phyloP scores from a whole-genome alignment of 1,140 invertebrate species.

The Magallana ariakensis region DNA sequence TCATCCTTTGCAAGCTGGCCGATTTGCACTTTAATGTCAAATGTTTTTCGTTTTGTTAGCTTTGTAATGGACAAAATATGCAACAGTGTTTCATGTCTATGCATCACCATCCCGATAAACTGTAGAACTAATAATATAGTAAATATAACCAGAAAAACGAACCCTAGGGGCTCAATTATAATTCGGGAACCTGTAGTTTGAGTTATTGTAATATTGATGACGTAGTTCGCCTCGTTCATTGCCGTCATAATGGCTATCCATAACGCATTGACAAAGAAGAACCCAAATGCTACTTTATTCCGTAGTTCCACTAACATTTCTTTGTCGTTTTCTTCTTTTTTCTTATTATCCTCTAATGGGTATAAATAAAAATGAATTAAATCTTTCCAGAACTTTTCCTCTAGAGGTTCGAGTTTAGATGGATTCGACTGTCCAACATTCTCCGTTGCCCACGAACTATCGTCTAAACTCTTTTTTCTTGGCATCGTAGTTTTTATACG shows the following conservation, averaged over 20 bases:
- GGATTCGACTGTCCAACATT: background rate
- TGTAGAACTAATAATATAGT: constrained; percentile 96
- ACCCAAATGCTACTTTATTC: constrained; percentile 95
- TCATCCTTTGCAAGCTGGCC: background rate
- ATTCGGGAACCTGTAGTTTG: constrained; percentile 52
- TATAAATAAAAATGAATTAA: constrained; percentile 72
- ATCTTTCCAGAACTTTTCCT: constrained; percentile 66
- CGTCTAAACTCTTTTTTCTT: background rate
- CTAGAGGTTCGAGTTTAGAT: background rate
- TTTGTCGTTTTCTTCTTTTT: constrained; percentile 80
- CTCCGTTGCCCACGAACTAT: constrained; percentile 21
- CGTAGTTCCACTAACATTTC: constrained; percentile 93
- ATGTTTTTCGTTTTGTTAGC: background rate
- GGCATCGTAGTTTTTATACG: background rate
- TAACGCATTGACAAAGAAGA: constrained; percentile 98
- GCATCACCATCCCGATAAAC: constrained; percentile 98
- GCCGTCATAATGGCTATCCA: constrained; percentile 98
- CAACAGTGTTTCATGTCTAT: constrained; percentile 97
- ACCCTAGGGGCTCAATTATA: constrained; percentile 91
- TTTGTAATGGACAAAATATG: constrained; percentile 91
- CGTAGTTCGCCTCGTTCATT: constrained; percentile 87
- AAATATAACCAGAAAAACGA: constrained; percentile 98
- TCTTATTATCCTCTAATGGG: constrained; percentile 66
- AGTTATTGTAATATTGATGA: constrained; percentile 87
- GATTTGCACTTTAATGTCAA: background rate